Percentiles rank a stretch among this genome's conserved stretches.
phyloP scores from a whole-genome alignment of 2,888 invertebrate genomes.

The Ectemnius lituratus region DNA sequence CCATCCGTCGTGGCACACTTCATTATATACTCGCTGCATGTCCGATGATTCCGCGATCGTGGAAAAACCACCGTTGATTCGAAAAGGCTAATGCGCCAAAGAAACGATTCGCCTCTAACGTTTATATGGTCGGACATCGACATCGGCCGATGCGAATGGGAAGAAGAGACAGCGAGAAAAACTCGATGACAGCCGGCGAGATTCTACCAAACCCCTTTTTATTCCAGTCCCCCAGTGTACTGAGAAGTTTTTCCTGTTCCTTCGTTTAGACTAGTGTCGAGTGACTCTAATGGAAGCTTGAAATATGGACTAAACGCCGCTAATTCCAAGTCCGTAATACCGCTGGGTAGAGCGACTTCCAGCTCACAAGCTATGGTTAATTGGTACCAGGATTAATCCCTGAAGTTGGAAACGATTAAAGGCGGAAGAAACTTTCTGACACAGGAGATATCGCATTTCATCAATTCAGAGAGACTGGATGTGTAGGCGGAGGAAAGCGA shows the following conservation, averaged over 20 bases:
- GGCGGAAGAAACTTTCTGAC: too few species aligned
- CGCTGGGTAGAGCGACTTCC: too few species aligned
- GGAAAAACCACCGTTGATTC: conserved; percentile 51
- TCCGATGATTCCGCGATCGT: conserved; percentile 34
- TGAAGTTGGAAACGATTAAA: too few species aligned
- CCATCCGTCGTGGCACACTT: conserved; percentile 21
- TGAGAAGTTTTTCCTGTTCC: conserved; percentile 45
- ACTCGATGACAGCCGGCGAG: conserved; percentile 49
- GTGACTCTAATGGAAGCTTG: conserved; percentile 30
- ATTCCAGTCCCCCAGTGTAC: conserved; percentile 36
- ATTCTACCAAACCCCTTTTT: conserved; percentile 50
- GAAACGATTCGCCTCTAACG: conserved; percentile 49
- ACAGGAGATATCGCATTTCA: too few species aligned
- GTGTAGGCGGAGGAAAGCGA: conserved; percentile 27
- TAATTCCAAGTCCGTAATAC: conserved; percentile 13
- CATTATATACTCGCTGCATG: conserved; percentile 46
- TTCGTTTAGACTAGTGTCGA: conserved; percentile 38
- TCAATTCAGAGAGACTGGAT: too few species aligned
- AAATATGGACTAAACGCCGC: conserved; percentile 50
- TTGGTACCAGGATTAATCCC: too few species aligned
- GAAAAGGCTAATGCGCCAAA: conserved; percentile 62
- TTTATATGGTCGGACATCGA: conserved; percentile 49
- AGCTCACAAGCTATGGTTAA: too few species aligned
- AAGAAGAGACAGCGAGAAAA: conserved; percentile 50
- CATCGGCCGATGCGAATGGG: conserved; percentile 30